These are phyloP conservation scores for Teleiodes luculella DNA, from an alignment of 2,888 invertebrate genomes.

Conservation along the genomic window DNA sequence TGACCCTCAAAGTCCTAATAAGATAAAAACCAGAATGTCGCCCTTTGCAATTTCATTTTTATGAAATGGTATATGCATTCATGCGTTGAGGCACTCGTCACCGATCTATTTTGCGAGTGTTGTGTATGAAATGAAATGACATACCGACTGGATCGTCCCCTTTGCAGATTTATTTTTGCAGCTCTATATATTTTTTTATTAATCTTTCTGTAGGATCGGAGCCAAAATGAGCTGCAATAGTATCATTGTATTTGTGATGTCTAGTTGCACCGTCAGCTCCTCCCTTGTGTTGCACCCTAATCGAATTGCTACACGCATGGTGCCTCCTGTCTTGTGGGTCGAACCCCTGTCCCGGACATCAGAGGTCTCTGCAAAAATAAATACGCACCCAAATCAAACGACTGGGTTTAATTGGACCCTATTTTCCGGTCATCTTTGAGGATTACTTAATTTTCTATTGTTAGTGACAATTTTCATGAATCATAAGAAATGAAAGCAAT, in stretches of 20 bases:
- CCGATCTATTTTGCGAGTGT: constrained; percentile 73
- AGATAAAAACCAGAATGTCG: constrained; percentile 52
- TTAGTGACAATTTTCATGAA: no score
- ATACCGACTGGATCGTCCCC: constrained; percentile 38
- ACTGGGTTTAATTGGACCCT: constrained; percentile 68
- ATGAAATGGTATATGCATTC: constrained; percentile 60
- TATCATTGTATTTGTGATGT: constrained; percentile 31
- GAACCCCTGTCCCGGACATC: constrained; percentile 66
- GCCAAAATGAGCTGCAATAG: constrained; percentile 18
- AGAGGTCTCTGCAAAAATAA: constrained; percentile 72
- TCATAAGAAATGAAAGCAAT: no score
- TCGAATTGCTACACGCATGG: constrained; percentile 74
- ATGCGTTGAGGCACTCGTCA: constrained; percentile 60
- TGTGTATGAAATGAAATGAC: constrained; percentile 75
- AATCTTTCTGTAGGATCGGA: background rate
- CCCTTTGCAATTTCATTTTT: constrained; percentile 73
- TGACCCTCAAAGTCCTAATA: constrained; percentile 47
- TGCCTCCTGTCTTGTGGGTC: constrained; percentile 66
- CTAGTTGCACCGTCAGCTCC: constrained; percentile 66
- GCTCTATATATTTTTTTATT: background rate
- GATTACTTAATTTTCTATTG: constrained; percentile 68
- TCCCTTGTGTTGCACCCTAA: constrained; percentile 74
- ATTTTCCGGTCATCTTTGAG: constrained; percentile 55
- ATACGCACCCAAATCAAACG: constrained; percentile 69
- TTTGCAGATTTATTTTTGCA: background rate